phyloP scores from a whole-genome alignment of 2,113 vertebrate genomes.

The Elachura formosa region DNA sequence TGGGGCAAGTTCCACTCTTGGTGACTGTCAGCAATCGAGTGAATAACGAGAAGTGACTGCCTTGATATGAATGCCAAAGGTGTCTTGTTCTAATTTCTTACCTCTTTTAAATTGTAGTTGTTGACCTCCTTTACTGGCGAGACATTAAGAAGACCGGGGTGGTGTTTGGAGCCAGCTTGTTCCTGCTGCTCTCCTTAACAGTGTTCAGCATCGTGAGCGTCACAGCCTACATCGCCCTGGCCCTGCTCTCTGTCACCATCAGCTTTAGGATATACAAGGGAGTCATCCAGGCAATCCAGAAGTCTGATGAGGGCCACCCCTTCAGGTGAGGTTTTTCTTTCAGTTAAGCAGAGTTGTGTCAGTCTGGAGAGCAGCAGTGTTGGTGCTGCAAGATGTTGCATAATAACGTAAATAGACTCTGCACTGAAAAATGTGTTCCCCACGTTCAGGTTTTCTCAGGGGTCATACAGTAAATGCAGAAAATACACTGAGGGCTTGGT shows the following conservation, averaged over 20 bases:
- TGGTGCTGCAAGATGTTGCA: neutral
- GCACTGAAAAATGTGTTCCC: neutral
- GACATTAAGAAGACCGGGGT: constrained; percentile 93
- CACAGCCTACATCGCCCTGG: constrained; percentile 89
- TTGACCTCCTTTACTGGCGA: constrained; percentile 97
- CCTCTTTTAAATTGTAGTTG: constrained; percentile 75
- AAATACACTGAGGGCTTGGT: neutral
- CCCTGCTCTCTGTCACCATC: constrained; percentile 91
- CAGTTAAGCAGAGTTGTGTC: neutral
- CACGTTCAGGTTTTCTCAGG: neutral
- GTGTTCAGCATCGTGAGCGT: constrained; percentile 97
- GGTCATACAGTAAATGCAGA: neutral
- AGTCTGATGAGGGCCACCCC: constrained; percentile 93
- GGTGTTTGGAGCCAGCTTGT: constrained; percentile 89
- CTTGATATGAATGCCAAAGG: neutral
- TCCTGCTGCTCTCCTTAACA: constrained; percentile 92
- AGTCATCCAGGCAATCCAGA: constrained; percentile 96
- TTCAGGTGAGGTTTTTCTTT: constrained; percentile 84
- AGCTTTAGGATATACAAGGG: constrained; percentile 98
- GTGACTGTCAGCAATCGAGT: neutral
- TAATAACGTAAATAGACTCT: neutral
- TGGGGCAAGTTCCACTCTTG: neutral
- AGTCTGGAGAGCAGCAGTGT: neutral
- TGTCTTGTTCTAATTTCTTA: constrained; percentile 44
- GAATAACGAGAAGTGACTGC: neutral